Conservation (phyloP, 2,888 invertebrate species). For the Mythimna loreyi region DNA sequence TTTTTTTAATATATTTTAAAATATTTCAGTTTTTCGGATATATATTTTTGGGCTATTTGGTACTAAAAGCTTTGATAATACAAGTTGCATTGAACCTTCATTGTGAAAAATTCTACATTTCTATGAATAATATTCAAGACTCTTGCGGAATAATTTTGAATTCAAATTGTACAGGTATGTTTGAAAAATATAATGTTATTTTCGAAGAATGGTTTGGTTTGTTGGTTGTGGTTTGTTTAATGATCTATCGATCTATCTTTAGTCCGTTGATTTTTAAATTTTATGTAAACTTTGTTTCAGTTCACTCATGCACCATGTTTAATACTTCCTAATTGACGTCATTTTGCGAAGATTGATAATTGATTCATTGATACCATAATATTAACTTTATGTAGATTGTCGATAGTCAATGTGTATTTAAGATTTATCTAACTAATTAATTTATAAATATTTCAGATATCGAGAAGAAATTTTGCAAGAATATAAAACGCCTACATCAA, state of each 20-base stretch:
- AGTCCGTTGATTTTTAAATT: no score
- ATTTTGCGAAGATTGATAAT: no score
- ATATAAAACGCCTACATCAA: not conserved
- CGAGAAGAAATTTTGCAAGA: not conserved
- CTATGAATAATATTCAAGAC: conserved; percentile 5
- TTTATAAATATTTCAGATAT: not conserved
- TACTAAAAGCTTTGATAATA: not conserved
- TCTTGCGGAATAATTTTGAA: not conserved
- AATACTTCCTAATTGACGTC: no score
- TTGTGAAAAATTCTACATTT: conserved; percentile 8
- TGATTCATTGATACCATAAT: no score
- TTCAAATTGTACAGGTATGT: not conserved
- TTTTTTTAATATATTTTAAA: not conserved
- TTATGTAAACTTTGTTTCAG: no score
- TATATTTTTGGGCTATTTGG: not conserved
- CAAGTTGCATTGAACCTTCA: not conserved
- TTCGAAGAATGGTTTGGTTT: not conserved
- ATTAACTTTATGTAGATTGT: no score
- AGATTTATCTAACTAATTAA: no score
- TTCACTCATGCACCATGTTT: no score
- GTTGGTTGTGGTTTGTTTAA: no score
- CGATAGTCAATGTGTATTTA: no score
- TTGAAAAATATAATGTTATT: not conserved
- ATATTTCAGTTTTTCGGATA: not conserved
- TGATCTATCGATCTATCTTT: no score